Evolutionary conservation across 37 sponge, comb jelly and placozoan species (phyloP), one percentile per base, ranked within the genome.

Genomic region (Axinella damicornis): DNA sequence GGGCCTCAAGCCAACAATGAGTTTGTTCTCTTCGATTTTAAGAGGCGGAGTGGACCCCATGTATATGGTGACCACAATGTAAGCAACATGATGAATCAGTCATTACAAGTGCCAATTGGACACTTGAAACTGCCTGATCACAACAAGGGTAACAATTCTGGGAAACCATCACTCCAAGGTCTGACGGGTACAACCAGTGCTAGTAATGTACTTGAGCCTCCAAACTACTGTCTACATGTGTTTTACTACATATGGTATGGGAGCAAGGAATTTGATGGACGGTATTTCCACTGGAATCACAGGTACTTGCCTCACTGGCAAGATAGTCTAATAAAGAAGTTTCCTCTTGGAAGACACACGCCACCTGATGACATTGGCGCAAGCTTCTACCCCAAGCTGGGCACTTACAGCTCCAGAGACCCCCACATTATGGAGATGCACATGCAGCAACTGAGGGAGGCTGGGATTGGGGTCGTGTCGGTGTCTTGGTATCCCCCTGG

Each of bases 231-330:
- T 65, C 37, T 91, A 2, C 97, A 96, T 65, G 80, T 71, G 17
- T 96, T 96, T 53, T 96, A 96, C 74, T 96, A 96, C 76, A 46
- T 87, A 39, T 96, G 97, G 97, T 96, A 88, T 57, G 94, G 88
- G 5, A 85, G 58, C 40, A 69, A 79, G 13, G 85, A 77, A 52
- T 56, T 16, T 0, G 96, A 95, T 53, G 97, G 92, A n/a, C 17
- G 37, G 22, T 96, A 91, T 65, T 53, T 81, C 21, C 97, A 96
- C 69, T 96, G 97, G 97, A 94, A 96, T 71, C 97, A 96, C 73
- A 41, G 60, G n/a, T 88, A 82, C 55, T 55, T 96, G 34, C 89
- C 88, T 36, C 94, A 94, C 82, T 96, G 97, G 97, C 33, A 91
- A 28, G n/a, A 79, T 16, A 41, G 70, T 2, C 57, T 86, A 0